phyloP scores from a whole-genome alignment of 2,888 invertebrate species.

The Agonopterix alstromeriana region DNA sequence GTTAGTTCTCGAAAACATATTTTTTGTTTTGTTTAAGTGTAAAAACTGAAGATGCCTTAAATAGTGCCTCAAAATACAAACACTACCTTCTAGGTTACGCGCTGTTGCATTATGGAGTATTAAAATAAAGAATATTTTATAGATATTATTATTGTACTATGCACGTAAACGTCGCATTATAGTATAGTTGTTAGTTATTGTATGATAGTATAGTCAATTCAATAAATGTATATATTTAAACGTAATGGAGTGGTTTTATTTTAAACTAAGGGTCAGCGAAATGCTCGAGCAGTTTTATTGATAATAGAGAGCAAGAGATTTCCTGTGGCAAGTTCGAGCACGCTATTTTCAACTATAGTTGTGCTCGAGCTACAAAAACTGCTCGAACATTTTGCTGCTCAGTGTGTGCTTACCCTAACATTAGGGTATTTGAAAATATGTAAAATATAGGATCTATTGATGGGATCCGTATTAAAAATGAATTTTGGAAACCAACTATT shows the following conservation, averaged over 20 bases:
- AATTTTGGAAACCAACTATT: too few relatives aligned
- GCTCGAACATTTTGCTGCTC: too few relatives aligned
- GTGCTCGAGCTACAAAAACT: too few relatives aligned
- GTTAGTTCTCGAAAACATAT: not conserved
- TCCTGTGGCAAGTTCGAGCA: too few relatives aligned
- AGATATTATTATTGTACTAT: not conserved
- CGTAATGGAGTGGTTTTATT: slow-evolving; percentile 13
- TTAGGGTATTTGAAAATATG: too few relatives aligned
- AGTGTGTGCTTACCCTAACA: too few relatives aligned
- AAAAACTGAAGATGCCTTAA: not conserved
- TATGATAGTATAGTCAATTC: slow-evolving; percentile 1
- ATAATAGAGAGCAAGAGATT: too few relatives aligned
- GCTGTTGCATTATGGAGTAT: not conserved
- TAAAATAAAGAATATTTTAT: not conserved
- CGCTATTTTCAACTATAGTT: too few relatives aligned
- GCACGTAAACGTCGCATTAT: not conserved
- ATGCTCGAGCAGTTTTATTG: too few relatives aligned
- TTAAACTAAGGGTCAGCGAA: not conserved
- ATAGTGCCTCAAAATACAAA: not conserved
- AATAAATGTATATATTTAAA: slow-evolving; percentile 20
- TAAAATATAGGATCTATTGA: too few relatives aligned
- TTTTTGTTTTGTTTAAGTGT: not conserved
- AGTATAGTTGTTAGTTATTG: not conserved
- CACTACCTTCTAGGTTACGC: not conserved
- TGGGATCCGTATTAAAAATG: too few relatives aligned